Evolutionary conservation across 2,888 invertebrate genomes (phyloP), one percentile per base, ranked within the genome.

Genomic region (Yponomeuta plumbellus): DNA sequence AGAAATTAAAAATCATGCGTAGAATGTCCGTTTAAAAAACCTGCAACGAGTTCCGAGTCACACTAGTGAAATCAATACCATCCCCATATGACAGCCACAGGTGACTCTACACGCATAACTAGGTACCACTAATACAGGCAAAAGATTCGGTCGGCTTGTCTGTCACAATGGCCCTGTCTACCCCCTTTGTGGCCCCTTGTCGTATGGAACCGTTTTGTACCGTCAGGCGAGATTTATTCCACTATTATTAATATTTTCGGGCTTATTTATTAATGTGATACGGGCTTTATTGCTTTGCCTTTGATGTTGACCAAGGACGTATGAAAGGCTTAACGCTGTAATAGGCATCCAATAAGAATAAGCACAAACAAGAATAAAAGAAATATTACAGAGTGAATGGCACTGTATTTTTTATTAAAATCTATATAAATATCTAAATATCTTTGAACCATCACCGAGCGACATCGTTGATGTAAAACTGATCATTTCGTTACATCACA

Each of bases 231-330:
- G 44, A 52, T 52, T 52, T 52, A 52, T 52, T 13, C 44, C 44
- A 52, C 44, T 52, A 52, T 52, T 52, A 52, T 52, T 52, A 52
- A 52, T 52, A 52, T 52, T 52, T 52, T 52, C 17, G 17, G 44
- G 44, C 4, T 17, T 52, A 17, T 17, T 52, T 52, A 52, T 52
- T 52, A 52, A 52, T 52, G 44, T 52, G 44, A 52, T 52, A 52
- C 5, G 44, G 1, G 13, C 17, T 52, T 52, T 52, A 17, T 52
- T 52, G 44, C 44, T 17, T 52, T 17, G 44, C 44, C 0, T 52
- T 52, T 52, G 44, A 52, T 52, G 44, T 52, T 52, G 44, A 17
- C 44, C 17, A 52, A 17, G 44, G 44, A 52, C 5, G 17, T 34
- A 34, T 34, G 44, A 17, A 17, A 52, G 44, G 44, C 13, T 52